phyloP scores from a whole-genome alignment of 2,888 invertebrate genomes.

The Lithophane ornitopus region DNA sequence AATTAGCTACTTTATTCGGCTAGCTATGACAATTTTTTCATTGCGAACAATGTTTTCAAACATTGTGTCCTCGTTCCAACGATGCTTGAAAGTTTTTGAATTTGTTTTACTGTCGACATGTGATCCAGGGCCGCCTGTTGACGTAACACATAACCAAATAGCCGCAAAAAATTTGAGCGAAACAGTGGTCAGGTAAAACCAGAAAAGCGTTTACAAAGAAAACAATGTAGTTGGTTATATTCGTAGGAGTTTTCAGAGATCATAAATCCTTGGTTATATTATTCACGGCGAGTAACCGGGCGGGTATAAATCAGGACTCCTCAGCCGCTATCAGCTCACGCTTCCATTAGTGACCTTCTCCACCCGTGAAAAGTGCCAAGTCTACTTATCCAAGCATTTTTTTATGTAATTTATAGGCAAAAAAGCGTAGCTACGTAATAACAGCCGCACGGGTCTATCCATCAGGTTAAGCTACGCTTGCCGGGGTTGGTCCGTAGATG shows the following conservation, averaged over 20 bases:
- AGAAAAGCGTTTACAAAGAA: slow-evolving; percentile 40
- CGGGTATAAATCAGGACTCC: slow-evolving; percentile 84
- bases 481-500: too few relatives aligned
- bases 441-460: too few relatives aligned
- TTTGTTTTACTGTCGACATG: slow-evolving; percentile 68
- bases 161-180: slow-evolving; percentile 51
- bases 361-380: slow-evolving; percentile 50
- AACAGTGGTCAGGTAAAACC: slow-evolving; percentile 34
- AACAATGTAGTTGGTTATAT: slow-evolving; percentile 56
- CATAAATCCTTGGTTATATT: slow-evolving; percentile 84
- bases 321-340: slow-evolving; percentile 81
- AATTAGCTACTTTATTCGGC: slow-evolving; percentile 57
- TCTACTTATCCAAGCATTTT: slow-evolving; percentile 39
- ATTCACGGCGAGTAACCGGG: slow-evolving; percentile 86
- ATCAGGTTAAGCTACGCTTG: too few relatives aligned
- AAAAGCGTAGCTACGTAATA: too few relatives aligned
- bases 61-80: slow-evolving; percentile 70
- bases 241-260: slow-evolving; percentile 67
- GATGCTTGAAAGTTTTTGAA: slow-evolving; percentile 66
- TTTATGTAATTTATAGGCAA: slow-evolving; percentile 44
- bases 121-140: slow-evolving; percentile 57
- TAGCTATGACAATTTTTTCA: slow-evolving; percentile 68
- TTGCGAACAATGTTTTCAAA: slow-evolving; percentile 76
- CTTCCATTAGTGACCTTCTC: slow-evolving; percentile 83
- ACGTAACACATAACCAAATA: slow-evolving; percentile 55